These are phyloP conservation scores for Sesamia nonagrioides DNA, from an alignment of 1,140 invertebrate species.

Conservation along the genomic window DNA sequence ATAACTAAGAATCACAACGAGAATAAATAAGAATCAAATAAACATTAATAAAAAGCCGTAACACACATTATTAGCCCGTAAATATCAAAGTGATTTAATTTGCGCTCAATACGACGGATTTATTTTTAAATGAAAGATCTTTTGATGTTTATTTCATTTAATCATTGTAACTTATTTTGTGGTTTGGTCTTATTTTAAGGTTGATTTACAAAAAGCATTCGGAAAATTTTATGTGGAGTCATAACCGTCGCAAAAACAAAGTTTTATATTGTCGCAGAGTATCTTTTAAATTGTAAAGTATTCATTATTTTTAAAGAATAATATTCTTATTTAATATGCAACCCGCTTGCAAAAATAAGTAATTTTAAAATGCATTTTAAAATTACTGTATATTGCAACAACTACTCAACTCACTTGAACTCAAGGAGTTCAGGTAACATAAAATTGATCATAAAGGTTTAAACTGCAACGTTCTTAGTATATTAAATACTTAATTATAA, in stretches of 20 bases:
- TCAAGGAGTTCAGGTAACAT: conserved; percentile 32
- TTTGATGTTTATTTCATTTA: conserved; percentile 23
- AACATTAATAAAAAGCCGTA: background rate
- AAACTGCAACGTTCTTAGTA: conserved; percentile 6
- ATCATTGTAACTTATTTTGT: conserved; percentile 10
- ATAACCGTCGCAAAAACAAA: background rate
- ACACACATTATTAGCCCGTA: conserved; percentile 16
- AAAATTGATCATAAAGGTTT: conserved; percentile 27
- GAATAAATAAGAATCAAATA: conserved; percentile 38
- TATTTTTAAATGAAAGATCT: conserved; percentile 30
- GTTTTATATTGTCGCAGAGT: background rate
- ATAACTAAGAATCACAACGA: conserved; percentile 15
- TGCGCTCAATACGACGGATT: conserved; percentile 6
- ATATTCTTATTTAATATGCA: background rate
- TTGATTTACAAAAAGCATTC: background rate
- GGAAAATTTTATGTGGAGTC: background rate
- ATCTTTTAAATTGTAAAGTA: too few species aligned
- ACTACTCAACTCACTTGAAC: conserved; percentile 11
- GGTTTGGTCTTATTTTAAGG: background rate
- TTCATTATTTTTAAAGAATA: conserved; percentile 4
- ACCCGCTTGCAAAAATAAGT: too few species aligned
- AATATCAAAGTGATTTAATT: conserved; percentile 22
- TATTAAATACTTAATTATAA: conserved; percentile 28
- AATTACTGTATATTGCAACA: background rate
- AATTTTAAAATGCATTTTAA: conserved; percentile 22